phyloP scores from a whole-genome alignment of 2,113 vertebrate genomes.

The Rhineura floridana region DNA sequence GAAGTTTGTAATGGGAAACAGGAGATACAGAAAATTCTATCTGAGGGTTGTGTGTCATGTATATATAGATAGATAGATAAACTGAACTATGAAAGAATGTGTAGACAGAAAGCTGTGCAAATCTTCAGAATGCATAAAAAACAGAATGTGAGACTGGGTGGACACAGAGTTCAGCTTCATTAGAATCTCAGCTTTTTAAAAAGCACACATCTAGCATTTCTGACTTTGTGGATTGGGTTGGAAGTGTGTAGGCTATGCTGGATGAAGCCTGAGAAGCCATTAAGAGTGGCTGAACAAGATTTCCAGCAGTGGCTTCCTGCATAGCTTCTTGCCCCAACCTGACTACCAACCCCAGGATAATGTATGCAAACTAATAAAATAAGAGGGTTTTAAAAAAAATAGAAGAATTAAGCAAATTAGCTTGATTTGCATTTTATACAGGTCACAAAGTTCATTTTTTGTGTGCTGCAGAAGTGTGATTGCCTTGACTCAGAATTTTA shows the following conservation, averaged over 20 bases:
- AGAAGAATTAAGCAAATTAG: background rate
- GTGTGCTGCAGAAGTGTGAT: background rate
- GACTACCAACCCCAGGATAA: background rate
- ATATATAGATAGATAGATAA: background rate
- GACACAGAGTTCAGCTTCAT: too few relatives aligned
- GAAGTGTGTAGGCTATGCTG: background rate
- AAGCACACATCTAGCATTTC: too few relatives aligned
- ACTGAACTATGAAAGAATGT: background rate
- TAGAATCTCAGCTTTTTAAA: too few relatives aligned
- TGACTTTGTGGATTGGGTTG: too few relatives aligned
- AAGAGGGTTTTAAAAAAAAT: background rate
- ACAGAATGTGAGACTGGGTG: background rate
- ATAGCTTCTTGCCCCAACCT: background rate
- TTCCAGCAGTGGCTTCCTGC: background rate
- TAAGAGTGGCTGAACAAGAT: background rate
- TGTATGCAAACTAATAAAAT: background rate
- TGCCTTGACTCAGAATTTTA: background rate
- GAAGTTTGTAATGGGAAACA: background rate
- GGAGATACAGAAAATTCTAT: background rate
- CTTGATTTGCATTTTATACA: background rate
- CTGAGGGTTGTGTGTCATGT: background rate
- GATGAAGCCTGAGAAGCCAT: background rate
- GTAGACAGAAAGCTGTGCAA: background rate
- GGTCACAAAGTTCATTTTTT: background rate
- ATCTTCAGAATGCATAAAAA: too few relatives aligned